Conservation (phyloP, 2,113 vertebrate genomes). For the Ailurus styani region DNA sequence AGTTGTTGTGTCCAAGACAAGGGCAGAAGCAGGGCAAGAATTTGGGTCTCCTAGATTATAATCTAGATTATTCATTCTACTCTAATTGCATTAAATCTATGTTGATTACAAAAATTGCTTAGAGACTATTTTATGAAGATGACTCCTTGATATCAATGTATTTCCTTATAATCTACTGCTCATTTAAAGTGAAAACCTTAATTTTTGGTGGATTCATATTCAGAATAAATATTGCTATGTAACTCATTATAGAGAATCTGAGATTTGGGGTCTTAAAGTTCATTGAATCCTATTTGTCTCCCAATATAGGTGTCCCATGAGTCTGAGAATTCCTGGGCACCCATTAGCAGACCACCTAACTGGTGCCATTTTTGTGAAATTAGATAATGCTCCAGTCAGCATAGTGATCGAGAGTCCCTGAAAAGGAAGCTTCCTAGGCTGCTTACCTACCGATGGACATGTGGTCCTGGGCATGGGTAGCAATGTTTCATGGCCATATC, state of each 20-base stretch:
- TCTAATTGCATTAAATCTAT: not conserved
- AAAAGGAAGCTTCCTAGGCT: not conserved
- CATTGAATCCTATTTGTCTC: not conserved
- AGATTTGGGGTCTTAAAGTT: not conserved
- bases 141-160: not conserved
- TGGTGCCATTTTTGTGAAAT: not conserved
- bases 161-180: constrained; percentile 1
- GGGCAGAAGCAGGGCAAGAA: not conserved
- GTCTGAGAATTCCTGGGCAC: not conserved
- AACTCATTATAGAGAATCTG: not conserved
- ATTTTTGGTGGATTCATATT: constrained; percentile 4
- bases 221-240: not conserved
- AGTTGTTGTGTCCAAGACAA: not conserved
- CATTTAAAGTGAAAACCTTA: constrained; percentile 25
- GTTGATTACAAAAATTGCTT: not conserved
- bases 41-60: not conserved
- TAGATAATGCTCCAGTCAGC: not conserved
- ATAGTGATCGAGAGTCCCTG: not conserved
- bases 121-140: constrained; percentile 7
- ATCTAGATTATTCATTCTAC: not conserved
- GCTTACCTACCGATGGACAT: not conserved
- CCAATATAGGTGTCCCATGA: not conserved
- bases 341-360: not conserved
- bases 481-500: not conserved
- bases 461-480: fast-evolving